phyloP scores from a whole-genome alignment of 2,113 vertebrate species.

The Gymnarchus niloticus region DNA sequence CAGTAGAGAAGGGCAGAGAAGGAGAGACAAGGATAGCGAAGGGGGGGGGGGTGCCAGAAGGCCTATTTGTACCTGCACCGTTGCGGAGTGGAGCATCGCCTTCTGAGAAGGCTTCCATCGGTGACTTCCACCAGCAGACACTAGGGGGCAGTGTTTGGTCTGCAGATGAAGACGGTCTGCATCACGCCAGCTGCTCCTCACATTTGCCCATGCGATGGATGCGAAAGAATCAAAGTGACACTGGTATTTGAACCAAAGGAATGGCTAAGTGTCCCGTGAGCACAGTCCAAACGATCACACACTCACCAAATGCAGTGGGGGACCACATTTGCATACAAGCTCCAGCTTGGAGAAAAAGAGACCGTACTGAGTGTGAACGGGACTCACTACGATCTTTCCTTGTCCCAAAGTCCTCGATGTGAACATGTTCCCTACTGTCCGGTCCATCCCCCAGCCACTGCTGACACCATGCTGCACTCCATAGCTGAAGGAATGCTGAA shows the following conservation, averaged over 20 bases:
- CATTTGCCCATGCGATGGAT: background rate
- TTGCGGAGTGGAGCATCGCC: too few species aligned
- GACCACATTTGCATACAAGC: too few species aligned
- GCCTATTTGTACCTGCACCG: background rate
- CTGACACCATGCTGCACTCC: background rate
- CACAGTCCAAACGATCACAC: too few species aligned
- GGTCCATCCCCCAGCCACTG: background rate
- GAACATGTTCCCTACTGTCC: too few species aligned
- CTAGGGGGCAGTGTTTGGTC: slow-evolving; percentile 64
- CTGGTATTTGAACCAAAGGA: too few species aligned
- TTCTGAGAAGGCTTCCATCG: too few species aligned
- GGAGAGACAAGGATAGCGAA: background rate
- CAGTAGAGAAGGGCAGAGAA: background rate
- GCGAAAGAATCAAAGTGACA: background rate
- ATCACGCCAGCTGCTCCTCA: background rate
- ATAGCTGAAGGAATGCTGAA: background rate
- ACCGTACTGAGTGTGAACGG: background rate
- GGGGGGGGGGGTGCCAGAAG: background rate
- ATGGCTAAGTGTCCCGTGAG: too few species aligned
- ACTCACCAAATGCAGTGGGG: too few species aligned
- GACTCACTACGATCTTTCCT: background rate
- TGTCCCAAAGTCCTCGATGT: background rate
- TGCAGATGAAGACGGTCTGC: slow-evolving; percentile 34
- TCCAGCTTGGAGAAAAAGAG: background rate
- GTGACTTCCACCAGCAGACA: slow-evolving; percentile 38